Percentiles rank a stretch among this genome's conserved stretches.
Evolutionary conservation across 2,113 vertebrate genomes (phyloP).

Genomic region (Chrysochloris asiatica): DNA sequence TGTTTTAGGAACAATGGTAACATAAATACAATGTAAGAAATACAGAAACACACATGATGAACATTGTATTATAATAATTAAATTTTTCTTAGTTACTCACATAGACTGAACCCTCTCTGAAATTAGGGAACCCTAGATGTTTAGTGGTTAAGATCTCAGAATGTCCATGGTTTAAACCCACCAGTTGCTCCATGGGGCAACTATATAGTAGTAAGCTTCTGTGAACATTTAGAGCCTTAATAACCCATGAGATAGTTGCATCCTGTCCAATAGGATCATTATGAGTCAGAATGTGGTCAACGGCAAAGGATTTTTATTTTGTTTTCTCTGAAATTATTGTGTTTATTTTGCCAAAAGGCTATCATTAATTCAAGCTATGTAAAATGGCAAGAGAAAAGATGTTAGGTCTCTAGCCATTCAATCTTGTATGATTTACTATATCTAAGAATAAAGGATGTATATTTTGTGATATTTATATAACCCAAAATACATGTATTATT

Average conservation of each 20-base stretch:
- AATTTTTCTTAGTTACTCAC: neutral
- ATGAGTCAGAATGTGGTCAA: neutral
- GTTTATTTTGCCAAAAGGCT: neutral
- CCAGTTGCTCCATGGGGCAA: neutral
- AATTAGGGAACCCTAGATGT: neutral
- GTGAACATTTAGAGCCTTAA: neutral
- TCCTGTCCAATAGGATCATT: neutral
- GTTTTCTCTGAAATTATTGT: neutral
- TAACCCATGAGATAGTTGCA: neutral
- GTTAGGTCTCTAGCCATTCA: neutral
- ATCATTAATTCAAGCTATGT: neutral
- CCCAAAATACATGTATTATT: neutral
- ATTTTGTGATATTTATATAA: neutral
- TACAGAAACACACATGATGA: neutral
- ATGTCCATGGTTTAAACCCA: neutral
- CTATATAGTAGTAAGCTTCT: neutral
- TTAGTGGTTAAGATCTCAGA: neutral
- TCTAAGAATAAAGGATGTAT: neutral
- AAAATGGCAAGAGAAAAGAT: neutral
- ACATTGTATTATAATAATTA: neutral
- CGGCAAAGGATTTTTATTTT: neutral
- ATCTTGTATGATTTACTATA: neutral
- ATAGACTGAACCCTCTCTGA: neutral
- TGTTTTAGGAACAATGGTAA: neutral
- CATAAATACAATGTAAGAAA: neutral